Base-by-base conservation (phyloP, 2,797 vertebrate species). In the Hephaestus fuliginosus region DNA sequence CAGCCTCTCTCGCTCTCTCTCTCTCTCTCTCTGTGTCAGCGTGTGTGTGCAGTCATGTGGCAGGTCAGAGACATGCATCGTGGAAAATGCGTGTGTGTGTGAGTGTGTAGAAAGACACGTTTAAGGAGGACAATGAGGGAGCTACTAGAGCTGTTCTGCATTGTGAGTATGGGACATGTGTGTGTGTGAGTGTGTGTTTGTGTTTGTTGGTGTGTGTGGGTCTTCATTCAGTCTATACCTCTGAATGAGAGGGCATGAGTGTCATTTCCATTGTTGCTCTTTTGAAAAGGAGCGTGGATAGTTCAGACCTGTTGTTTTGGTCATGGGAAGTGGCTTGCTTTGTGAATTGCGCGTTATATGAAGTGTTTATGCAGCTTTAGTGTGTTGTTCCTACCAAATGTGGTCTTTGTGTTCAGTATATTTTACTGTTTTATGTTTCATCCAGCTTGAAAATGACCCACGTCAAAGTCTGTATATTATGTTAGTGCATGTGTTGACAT, bases 101-200 rank as follows among this genome's bases (percentile, higher is more conserved):
- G 25, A 86, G 72, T 89, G 88, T 86, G 75, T 86, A 85, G 84
- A 88, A 82, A 92, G 86, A 90, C 84, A 87, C 90, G 68, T 91
- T 92, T 91, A 90, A 92, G 90, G 91, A 92, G 90, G 93, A 94
- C 92, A 93, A 95, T 95, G 94, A 95, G 89, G 94, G 91, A 93
- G 90, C 86, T 93, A 90, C 90, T 93, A 91, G 93, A 92, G 91
- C 88, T 93, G 81, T 89, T 93, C 92, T 91, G 91, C 91, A 88
- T 93, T 92, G 93, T 92, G 83, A 94, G 94, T 95, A 95, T 80
- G 67, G 84, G 30, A 56, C 73, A 70, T 36, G 52, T 71, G 62
- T 87, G 66, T 78, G 46, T 74, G 62, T 61, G 20, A 65, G 20
- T 67, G 63, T 80, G 58, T 86, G 36, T 77, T 1, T 25, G 25